phyloP scores from a whole-genome alignment of 1,140 invertebrate genomes.

The Drosophila pallidifrons region DNA sequence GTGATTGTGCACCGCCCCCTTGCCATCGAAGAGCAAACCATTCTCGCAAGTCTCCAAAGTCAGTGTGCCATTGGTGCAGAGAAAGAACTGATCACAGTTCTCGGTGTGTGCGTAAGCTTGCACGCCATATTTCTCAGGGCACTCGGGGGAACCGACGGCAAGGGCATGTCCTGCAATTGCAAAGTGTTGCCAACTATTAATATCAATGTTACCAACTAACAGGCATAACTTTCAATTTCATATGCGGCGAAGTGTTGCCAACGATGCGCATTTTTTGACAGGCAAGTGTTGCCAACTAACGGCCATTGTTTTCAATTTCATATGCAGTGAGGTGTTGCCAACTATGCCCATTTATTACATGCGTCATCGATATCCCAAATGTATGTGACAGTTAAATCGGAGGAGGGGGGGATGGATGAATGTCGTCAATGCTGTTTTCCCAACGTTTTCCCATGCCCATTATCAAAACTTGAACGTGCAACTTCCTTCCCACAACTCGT shows the following conservation, averaged over 20 bases:
- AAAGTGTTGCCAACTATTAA: no score
- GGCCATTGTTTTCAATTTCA: background rate
- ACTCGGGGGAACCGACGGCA: slow-evolving; percentile 85
- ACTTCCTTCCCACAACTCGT: slow-evolving; percentile 46
- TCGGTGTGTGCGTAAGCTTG: slow-evolving; percentile 94
- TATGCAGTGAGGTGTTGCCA: background rate
- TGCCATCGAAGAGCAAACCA: slow-evolving; percentile 95
- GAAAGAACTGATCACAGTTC: slow-evolving; percentile 94
- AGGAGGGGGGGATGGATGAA: background rate
- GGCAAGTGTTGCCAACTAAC: background rate
- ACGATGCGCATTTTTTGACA: background rate
- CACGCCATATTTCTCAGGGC: slow-evolving; percentile 89
- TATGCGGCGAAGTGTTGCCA: background rate
- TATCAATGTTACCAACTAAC: background rate
- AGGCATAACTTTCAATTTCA: background rate
- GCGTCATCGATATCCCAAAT: slow-evolving; percentile 12
- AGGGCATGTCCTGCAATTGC: slow-evolving; percentile 65
- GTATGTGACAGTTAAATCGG: background rate
- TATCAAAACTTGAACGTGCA: slow-evolving; percentile 47
- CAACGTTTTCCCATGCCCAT: slow-evolving; percentile 22
- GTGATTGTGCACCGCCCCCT: slow-evolving; percentile 94
- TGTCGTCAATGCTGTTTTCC: slow-evolving; percentile 15
- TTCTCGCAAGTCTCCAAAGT: slow-evolving; percentile 96
- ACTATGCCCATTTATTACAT: slow-evolving; percentile 9
- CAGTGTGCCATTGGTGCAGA: slow-evolving; percentile 95